Percentiles rank a stretch among this genome's conserved stretches.
Conservation (phyloP, 30 jellyfish, hydroid and myxozoan genomes). For the Pseudorhiza aurosa region DNA sequence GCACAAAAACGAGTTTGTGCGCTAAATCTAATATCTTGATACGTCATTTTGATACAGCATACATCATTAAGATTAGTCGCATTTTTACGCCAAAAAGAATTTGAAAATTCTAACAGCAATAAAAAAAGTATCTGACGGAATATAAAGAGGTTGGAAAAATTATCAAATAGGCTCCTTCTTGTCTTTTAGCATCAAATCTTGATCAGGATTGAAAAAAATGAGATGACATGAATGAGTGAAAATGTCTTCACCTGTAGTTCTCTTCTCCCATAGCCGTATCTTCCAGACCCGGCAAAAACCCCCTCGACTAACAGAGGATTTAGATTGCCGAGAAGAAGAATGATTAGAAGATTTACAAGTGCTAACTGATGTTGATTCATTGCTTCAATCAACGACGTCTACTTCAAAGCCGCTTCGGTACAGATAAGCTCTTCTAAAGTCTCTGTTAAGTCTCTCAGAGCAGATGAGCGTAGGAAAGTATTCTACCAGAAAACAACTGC, state of each 20-base stretch:
- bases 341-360: slow-evolving; percentile 7
- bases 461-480: slow-evolving; percentile 14
- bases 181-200: too few relatives aligned
- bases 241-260: slow-evolving; percentile 4
- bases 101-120: too few relatives aligned
- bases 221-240: neutral
- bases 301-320: slow-evolving; percentile 15
- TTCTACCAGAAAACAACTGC: neutral
- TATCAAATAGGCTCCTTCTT: too few relatives aligned
- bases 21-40: too few relatives aligned
- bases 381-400: too few relatives aligned
- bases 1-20: too few relatives aligned
- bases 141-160: too few relatives aligned
- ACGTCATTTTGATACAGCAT: too few relatives aligned
- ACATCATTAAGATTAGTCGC: too few relatives aligned
- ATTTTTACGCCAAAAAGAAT: too few relatives aligned
- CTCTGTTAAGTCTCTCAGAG: neutral
- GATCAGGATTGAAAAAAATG: too few relatives aligned
- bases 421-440: neutral
- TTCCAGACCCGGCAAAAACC: slow-evolving; percentile 66
- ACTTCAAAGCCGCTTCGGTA: neutral
- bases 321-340: neutral
- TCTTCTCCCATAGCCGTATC: slow-evolving; percentile 53
- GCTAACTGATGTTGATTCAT: slow-evolving; percentile 9
- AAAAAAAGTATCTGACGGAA: too few relatives aligned